A percentile compares a stretch with the other conserved stretches of the same genome.
phyloP scores from a whole-genome alignment of 2,888 invertebrate species.

The Merodon equestris region DNA sequence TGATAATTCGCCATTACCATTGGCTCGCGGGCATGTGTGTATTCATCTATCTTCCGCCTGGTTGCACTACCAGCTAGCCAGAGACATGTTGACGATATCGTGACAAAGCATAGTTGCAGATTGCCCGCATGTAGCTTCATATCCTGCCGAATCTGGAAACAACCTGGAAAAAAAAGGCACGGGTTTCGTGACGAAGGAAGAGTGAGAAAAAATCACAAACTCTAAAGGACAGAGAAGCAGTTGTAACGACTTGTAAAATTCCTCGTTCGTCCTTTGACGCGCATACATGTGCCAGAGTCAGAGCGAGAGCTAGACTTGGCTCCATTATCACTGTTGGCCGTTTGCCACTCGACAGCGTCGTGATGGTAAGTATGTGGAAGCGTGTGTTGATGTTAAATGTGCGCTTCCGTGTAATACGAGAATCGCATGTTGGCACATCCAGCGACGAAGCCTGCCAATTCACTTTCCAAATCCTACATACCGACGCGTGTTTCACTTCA shows the following conservation, averaged over 20 bases:
- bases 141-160: slow-evolving; percentile 60
- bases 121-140: slow-evolving; percentile 51
- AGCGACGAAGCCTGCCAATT: slow-evolving; percentile 15
- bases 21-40: slow-evolving; percentile 8
- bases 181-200: too few relatives aligned
- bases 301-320: background rate
- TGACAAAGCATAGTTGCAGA: slow-evolving; percentile 57
- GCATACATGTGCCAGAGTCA: background rate
- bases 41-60: slow-evolving; percentile 35
- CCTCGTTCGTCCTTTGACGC: slow-evolving; percentile 50
- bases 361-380: slow-evolving; percentile 8
- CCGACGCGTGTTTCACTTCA: slow-evolving; percentile 31
- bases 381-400: slow-evolving; percentile 57
- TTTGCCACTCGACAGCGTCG: too few relatives aligned
- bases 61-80: background rate
- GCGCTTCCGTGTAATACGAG: slow-evolving; percentile 65
- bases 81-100: slow-evolving; percentile 50
- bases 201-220: background rate
- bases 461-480: slow-evolving; percentile 4
- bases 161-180: slow-evolving; percentile 30
- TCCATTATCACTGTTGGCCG: slow-evolving; percentile 45
- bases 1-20: slow-evolving; percentile 51
- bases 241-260: slow-evolving; percentile 51
- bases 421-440: slow-evolving; percentile 60
- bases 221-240: slow-evolving; percentile 4